Base-by-base conservation (phyloP, 2,797 vertebrate species). In the Falco biarmicus region DNA sequence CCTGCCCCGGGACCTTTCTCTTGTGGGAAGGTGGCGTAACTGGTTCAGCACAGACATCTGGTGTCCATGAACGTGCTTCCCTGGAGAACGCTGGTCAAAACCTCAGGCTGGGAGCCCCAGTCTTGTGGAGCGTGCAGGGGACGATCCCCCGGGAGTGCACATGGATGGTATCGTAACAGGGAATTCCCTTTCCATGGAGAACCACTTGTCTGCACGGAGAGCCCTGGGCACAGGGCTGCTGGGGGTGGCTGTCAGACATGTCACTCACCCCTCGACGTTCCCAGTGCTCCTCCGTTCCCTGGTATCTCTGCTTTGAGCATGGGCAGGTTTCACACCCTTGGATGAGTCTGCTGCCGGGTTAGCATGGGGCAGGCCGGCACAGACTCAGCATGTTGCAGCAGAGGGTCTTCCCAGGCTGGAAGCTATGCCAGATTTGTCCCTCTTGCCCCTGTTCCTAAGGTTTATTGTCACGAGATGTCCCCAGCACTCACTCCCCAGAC, bases 111-210 rank as follows among this genome's bases (percentile, higher is more conserved):
- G 19, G 70, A 83, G 15, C 37, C 9, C 11, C 39, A 18, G 59
- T 18, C 48, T 41, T 45, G 16, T 5, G 24, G 43, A 59, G 22
- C 15, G 53, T 45, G 34, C 37, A 61, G 60, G 37, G 64, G 85
- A 29, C 1, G 2, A 24, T 37, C 9, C 9, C 50, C 34, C 31
- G 34, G 39, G 47, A 26, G 34, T 2, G 9, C 0, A 1, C 7
- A 7, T 56, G 77, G 59, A n/a, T 70, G 60, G 25, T 51, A 9
- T 37, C 3, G 1, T 8, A 74, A 28, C 9, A 41, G 29, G 29
- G 39, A 60, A 11, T 51, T 75, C 48, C 37, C 18, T 60, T 90
- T 84, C 39, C 76, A 53, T 83, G 43, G 51, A 41, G 47, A 86
- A 5, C 19, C 2, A 3, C 3, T 8, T 75, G 34, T 66, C 56